Conservation (phyloP, 2,888 invertebrate species). For the Trichopoda pennipes region DNA sequence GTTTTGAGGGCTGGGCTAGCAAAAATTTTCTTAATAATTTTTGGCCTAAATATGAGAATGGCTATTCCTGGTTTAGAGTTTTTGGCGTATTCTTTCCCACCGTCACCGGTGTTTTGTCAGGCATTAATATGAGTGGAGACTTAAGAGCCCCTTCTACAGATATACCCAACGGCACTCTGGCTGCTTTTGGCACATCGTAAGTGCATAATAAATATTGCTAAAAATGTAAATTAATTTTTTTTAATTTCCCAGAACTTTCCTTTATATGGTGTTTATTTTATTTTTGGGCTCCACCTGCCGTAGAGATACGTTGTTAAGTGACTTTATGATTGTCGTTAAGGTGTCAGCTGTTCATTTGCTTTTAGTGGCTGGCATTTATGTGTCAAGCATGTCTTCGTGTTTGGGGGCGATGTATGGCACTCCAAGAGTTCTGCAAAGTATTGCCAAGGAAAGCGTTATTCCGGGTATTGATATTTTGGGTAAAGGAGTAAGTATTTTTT, state of each 20-base stretch:
- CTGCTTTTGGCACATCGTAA: conserved; percentile 94
- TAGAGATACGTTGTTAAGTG: conserved; percentile 86
- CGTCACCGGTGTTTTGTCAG: conserved; percentile 97
- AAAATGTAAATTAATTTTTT: conserved; percentile 29
- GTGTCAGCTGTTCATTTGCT: conserved; percentile 92
- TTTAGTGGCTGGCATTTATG: conserved; percentile 94
- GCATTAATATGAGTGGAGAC: conserved; percentile 99
- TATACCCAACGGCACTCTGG: conserved; percentile 96
- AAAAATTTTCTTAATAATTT: conserved; percentile 91
- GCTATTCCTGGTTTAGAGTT: conserved; percentile 96
- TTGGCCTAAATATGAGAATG: conserved; percentile 88
- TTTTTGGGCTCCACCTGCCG: conserved; percentile 94
- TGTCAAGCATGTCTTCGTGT: conserved; percentile 97
- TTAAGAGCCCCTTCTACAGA: conserved; percentile 93
- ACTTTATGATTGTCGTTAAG: conserved; percentile 95
- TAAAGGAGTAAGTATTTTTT: conserved; percentile 87
- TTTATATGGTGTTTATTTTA: conserved; percentile 94
- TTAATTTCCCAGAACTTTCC: conserved; percentile 85
- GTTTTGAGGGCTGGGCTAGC: conserved; percentile 93
- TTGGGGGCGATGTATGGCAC: conserved; percentile 98
- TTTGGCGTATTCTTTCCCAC: conserved; percentile 99
- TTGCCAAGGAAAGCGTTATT: conserved; percentile 96
- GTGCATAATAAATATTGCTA: conserved; percentile 38
- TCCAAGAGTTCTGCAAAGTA: conserved; percentile 95
- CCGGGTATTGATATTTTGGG: conserved; percentile 93